Evolutionary conservation across 64 coral and sea anemone species (phyloP).

Genomic region (Stichodactyla helianthus): DNA sequence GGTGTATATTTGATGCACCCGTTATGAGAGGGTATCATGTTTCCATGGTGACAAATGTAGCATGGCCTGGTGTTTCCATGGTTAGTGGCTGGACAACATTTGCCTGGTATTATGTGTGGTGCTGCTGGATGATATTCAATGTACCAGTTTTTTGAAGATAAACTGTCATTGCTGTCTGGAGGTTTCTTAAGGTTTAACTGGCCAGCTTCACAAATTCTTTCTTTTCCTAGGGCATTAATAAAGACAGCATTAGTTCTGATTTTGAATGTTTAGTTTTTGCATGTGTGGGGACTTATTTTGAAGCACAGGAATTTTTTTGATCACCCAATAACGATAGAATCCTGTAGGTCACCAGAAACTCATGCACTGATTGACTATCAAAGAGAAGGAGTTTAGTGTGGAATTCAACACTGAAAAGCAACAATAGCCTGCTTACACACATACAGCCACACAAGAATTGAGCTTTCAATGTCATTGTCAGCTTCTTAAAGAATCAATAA

Average conservation of each 20-base stretch:
- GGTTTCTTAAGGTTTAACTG: not conserved
- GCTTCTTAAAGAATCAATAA: no score
- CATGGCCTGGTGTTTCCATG: constrained; percentile 14
- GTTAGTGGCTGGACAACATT: not conserved
- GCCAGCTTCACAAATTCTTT: constrained; percentile 3
- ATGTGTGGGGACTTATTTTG: no score
- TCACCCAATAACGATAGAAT: no score
- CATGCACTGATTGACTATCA: no score
- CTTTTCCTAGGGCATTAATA: not conserved
- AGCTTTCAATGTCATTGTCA: no score
- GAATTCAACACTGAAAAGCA: no score
- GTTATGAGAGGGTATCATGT: constrained; percentile 1
- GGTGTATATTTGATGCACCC: constrained; percentile 21
- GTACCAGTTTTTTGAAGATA: constrained; percentile 4
- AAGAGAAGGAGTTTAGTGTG: no score
- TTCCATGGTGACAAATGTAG: constrained; percentile 10
- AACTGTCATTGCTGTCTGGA: not conserved
- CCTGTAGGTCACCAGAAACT: no score
- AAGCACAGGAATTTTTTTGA: no score
- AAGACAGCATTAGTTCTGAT: not conserved
- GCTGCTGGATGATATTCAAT: constrained; percentile 7
- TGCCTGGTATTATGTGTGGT: not conserved
- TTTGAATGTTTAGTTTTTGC: not conserved
- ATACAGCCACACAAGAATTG: no score
- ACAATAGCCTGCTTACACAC: no score